Base-by-base conservation (phyloP, 2,797 vertebrate genomes). In the Karalla daura region DNA sequence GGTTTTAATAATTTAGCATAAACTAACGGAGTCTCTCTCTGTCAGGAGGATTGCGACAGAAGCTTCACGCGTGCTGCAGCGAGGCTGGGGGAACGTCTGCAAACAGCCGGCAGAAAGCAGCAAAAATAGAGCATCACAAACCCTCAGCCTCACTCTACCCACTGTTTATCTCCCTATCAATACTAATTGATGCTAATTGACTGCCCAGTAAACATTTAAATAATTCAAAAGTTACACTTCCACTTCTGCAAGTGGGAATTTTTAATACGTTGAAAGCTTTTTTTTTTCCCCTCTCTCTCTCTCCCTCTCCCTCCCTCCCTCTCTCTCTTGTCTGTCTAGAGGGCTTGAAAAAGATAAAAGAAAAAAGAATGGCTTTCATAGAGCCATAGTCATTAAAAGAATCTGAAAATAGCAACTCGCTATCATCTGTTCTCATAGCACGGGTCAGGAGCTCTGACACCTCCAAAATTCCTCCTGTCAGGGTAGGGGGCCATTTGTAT, bases 341-440 rank as follows among this genome's bases (percentile, higher is more conserved):
- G 64, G 78, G 61, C 64, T 86, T 77, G 76, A 84, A 76, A 78
- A 80, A 85, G 83, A 91, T 89, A 88, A 89, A 90, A 89, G 83
- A 75, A 89, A 88, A n/a, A 92, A 82, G 79, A 89, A 90, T 92
- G 88, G 84, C 73, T 86, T 92, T 91, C 88, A 89, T 78, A 83
- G 89, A 89, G 89, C 89, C 85, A 75, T 84, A 92, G 93, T 93
- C 93, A 94, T 94, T 95, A 94, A 92, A 94, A 92, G 88, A 91
- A 90, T 93, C 94, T 92, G 90, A 94, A 94, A 94, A 95, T 94
- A 94, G 93, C 92, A 93, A 84, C 84, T 85, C 86, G 76, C 90
- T 86, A 93, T 94, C 93, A 94, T 94, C 93, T 93, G 93, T 94
- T 94, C 93, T 94, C 92, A 91, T 93, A 89, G 92, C 86, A 92